These are phyloP conservation scores for Merodon equestris DNA, from an alignment of 2,888 invertebrate genomes.

Conservation along the genomic window DNA sequence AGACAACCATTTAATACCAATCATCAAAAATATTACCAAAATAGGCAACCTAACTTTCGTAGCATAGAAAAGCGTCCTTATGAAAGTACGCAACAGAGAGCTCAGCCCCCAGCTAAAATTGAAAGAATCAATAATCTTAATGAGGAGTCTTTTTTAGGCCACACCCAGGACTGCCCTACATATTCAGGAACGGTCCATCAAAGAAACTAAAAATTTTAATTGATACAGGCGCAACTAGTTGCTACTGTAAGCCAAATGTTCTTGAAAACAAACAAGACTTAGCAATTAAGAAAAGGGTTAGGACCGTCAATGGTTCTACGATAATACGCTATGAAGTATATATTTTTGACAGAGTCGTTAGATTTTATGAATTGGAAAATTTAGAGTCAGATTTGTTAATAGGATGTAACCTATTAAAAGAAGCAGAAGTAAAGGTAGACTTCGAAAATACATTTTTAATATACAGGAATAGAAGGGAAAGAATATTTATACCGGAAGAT, in stretches of 20 bases:
- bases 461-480: too few species aligned
- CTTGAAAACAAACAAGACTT: background rate
- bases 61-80: background rate
- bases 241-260: conserved; percentile 1
- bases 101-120: background rate
- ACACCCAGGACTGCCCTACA: conserved; percentile 2
- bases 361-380: conserved; percentile 13
- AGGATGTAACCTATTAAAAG: conserved; percentile 4
- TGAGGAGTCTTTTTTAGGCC: conserved; percentile 12
- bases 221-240: conserved; percentile 9
- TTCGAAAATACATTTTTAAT: background rate
- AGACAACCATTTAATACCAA: background rate
- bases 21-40: background rate
- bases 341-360: conserved; percentile 1
- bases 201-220: conserved; percentile 5
- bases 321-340: background rate
- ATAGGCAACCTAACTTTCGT: background rate
- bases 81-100: conserved; percentile 2
- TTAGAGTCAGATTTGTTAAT: conserved; percentile 7
- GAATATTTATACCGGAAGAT: too few species aligned
- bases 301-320: background rate
- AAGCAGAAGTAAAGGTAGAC: background rate
- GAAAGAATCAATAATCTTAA: conserved; percentile 9
- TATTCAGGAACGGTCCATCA: conserved; percentile 3
- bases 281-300: conserved; percentile 7